Conservation (phyloP, 2,797 vertebrate species). For the Argyrosomus regius region DNA sequence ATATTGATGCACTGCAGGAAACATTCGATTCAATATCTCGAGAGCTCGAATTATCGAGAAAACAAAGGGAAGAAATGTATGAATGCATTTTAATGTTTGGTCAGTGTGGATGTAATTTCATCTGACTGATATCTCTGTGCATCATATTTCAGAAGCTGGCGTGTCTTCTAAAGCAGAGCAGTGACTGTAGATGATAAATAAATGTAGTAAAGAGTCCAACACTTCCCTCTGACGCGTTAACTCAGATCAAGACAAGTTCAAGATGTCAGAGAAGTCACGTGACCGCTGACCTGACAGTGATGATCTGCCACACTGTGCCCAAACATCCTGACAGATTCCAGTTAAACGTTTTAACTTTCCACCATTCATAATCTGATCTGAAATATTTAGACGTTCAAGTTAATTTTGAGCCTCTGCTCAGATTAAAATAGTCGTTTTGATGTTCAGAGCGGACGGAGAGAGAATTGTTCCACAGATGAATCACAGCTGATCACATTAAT, state of each 20-base stretch:
- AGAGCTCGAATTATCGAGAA: too few species aligned
- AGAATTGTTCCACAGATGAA: constrained; percentile 37
- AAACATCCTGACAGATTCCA: background rate
- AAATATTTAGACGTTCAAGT: constrained; percentile 15
- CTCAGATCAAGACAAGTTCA: background rate
- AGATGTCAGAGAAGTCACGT: background rate
- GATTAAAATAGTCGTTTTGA: constrained; percentile 40
- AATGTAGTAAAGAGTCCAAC: background rate
- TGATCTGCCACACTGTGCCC: background rate
- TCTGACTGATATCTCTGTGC: background rate
- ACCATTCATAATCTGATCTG: background rate
- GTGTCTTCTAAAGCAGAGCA: background rate
- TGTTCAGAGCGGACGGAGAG: background rate
- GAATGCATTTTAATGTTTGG: background rate
- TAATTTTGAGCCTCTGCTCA: background rate
- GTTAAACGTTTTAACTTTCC: background rate
- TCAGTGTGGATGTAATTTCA: background rate
- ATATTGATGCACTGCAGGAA: too few species aligned
- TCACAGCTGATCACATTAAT: background rate
- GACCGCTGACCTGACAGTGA: background rate
- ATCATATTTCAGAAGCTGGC: background rate
- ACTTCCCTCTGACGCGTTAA: background rate
- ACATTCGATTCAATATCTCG: too few species aligned
- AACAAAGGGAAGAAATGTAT: too few species aligned
- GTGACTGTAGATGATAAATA: background rate